Conservation (phyloP, 2,113 vertebrate species). For the Corynorhinus townsendii region DNA sequence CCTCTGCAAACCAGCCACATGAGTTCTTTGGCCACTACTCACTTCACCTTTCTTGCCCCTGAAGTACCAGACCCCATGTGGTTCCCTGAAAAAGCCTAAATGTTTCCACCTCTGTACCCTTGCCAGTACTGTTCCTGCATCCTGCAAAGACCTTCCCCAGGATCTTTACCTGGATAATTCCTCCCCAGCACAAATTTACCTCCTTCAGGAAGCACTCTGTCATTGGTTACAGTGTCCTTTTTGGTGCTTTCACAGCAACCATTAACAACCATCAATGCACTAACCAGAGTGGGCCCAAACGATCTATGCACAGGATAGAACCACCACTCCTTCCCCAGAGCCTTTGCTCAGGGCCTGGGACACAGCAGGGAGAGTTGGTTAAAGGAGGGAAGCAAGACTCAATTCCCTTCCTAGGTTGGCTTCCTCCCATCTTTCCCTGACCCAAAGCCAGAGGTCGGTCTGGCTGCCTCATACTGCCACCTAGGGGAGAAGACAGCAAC, state of each 20-base stretch:
- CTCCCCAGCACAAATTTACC: not conserved
- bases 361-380: not conserved
- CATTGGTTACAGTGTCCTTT: not conserved
- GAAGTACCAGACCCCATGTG: not conserved
- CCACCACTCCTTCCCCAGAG: not conserved
- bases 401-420: not conserved
- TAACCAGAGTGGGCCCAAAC: not conserved
- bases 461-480: conserved; percentile 17
- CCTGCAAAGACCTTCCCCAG: not conserved
- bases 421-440: not conserved
- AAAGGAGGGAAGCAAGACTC: not conserved
- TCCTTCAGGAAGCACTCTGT: not conserved
- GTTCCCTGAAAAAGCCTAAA: not conserved
- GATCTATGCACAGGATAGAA: not conserved
- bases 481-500: not conserved
- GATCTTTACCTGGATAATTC: not conserved
- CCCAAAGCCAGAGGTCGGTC: not conserved
- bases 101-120: not conserved
- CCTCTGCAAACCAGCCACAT: not conserved
- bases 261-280: not conserved
- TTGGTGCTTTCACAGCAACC: not conserved
- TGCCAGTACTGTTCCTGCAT: not conserved
- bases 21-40: not conserved
- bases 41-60: not conserved
- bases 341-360: not conserved